These are phyloP conservation scores for Mesaphorura yosii DNA, from an alignment of 1,140 invertebrate species.

Conservation along the genomic window DNA sequence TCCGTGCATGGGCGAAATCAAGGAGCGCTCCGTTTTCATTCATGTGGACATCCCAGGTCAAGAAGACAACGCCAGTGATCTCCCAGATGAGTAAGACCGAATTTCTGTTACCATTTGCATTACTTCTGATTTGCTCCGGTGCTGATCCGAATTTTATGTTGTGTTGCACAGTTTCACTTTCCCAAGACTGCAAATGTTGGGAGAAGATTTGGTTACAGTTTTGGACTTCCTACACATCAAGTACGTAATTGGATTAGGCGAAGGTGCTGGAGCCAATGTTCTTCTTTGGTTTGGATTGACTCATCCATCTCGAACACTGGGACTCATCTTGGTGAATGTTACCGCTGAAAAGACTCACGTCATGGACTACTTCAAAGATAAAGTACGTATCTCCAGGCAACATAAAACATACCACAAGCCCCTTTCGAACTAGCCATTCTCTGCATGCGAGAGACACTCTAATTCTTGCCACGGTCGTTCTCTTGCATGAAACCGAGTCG, in stretches of 20 bases:
- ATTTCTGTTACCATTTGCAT: not conserved
- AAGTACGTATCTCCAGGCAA: no score
- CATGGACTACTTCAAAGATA: slow-evolving; percentile 72
- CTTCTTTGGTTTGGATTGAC: slow-evolving; percentile 69
- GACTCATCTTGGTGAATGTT: slow-evolving; percentile 73
- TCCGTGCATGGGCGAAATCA: slow-evolving; percentile 70
- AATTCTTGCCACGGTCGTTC: no score
- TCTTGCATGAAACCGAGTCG: not conserved
- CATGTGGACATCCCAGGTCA: slow-evolving; percentile 81
- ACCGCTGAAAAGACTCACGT: slow-evolving; percentile 75
- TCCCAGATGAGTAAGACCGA: slow-evolving; percentile 49
- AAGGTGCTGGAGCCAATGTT: slow-evolving; percentile 81
- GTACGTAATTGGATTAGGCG: slow-evolving; percentile 70
- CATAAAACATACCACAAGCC: no score
- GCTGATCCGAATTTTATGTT: not conserved
- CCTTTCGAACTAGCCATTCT: no score
- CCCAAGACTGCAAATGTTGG: slow-evolving; percentile 67
- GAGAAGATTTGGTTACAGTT: slow-evolving; percentile 68
- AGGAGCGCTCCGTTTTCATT: slow-evolving; percentile 72
- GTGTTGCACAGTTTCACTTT: slow-evolving; percentile 54
- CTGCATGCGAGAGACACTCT: no score
- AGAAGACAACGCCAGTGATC: slow-evolving; percentile 61
- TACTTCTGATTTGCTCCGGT: not conserved
- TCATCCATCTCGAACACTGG: slow-evolving; percentile 60
- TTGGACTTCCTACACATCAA: slow-evolving; percentile 66